Evolutionary conservation across 1,140 invertebrate species (phyloP), one percentile per base, ranked within the genome.

Genomic region (Drosophila subobscura): DNA sequence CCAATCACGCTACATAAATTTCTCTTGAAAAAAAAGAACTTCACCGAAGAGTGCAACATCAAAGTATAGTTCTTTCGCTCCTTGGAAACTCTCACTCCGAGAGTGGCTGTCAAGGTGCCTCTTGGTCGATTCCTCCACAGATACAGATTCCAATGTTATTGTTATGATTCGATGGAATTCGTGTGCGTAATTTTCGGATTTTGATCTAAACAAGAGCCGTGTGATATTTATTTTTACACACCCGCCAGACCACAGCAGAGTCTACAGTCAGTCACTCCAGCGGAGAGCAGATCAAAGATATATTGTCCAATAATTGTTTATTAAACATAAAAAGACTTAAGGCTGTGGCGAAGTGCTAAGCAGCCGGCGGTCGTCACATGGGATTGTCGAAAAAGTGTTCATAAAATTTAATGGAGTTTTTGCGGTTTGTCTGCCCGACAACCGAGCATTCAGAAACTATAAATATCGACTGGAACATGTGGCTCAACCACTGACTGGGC

Each of bases 301-400:
- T 68, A 74, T 77, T 86, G 81, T 86, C 73, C 88, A 89, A 88
- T 88, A 88, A 88, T 88, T 88, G 83, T 88, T 88, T 88, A 88
- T 88, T 83, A 88, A 88, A 88, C 83, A 88, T 83, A 83, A 83
- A 88, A 56, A 66, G 74, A 52, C 60, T 71, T 29, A 70, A 44
- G 14, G n/a, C n/a, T 14, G 3, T 23, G 47, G 60, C 51, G 58
- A 81, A 80, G 71, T 85, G 74, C 65, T 76, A 79, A 84, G 63
- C 81, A 86, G 77, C 81, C 81, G 73, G 60, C 52, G 54, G 55
- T 65, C 73, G 53, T 64, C 63, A 68, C 57, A 54, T 14, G 40
- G 64, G 77, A 79, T 51, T 66, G 41, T 65, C 46, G 51, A 55
- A 41, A 52, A 64, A 78, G 71, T 66, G 73, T 77, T 53, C 60